These are phyloP conservation scores for Strix aluco DNA, from an alignment of 2,113 vertebrate species.

Conservation along the genomic window DNA sequence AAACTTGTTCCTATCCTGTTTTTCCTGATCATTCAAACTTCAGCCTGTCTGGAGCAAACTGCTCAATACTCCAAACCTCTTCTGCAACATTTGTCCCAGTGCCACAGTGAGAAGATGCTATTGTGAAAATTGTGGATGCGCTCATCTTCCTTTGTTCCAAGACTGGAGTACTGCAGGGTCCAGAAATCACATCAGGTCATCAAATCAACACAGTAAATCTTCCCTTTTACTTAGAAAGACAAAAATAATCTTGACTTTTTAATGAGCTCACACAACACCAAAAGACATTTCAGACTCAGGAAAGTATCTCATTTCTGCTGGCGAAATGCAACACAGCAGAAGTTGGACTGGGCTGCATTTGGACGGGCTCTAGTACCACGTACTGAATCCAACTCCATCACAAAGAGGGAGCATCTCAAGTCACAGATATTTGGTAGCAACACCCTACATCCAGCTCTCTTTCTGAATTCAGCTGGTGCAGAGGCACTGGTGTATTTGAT, in stretches of 20 bases:
- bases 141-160: conserved; percentile 52
- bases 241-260: conserved; percentile 63
- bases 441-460: not conserved
- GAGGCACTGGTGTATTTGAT: not conserved
- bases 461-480: not conserved
- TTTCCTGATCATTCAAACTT: conserved; percentile 41
- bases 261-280: conserved; percentile 44
- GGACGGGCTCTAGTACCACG: not conserved
- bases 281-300: conserved; percentile 48
- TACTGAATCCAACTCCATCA: not conserved
- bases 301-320: conserved; percentile 61
- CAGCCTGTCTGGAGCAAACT: conserved; percentile 13
- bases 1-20: conserved; percentile 37
- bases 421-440: not conserved
- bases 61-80: not conserved
- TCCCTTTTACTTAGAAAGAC: conserved; percentile 66
- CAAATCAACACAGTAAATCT: conserved; percentile 63
- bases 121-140: not conserved
- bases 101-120: conserved; percentile 17
- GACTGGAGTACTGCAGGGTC: not conserved
- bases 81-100: not conserved
- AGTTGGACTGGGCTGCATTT: conserved; percentile 5
- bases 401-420: not conserved
- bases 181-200: conserved; percentile 65
- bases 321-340: not conserved